Base-by-base conservation (phyloP, 1,140 invertebrate genomes). In the Euwallacea similis region DNA sequence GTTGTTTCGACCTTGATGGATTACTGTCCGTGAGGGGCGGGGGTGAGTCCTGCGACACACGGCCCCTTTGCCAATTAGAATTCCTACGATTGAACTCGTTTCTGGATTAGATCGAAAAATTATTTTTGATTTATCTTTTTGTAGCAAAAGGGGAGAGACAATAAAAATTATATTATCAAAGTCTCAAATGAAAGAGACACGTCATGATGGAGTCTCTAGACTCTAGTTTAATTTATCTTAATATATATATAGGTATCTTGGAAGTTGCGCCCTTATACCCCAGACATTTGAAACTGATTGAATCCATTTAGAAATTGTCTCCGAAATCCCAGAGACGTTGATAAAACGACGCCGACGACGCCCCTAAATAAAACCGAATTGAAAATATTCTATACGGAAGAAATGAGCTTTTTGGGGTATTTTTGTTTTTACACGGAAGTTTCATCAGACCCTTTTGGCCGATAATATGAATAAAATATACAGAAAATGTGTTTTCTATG, bases 21-120 rank as follows among this genome's bases (percentile, higher is more conserved):
- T 80, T 80, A 79, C 74, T 68, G 71, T 74, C 75, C 66, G 50
- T 15, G 42, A 50, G 46, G 46, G 53, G 71, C 63, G 66, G 62
- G 65, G 71, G 47, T 16, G 64, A 60, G 47, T 69, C 65, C 58
- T 58, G 70, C 44, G 56, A 79, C 77, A 80, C 77, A 79, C 76
- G 73, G 75, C 76, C 74, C 75, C 78, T 75, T 74, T 76, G 78
- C 79, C 78, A 80, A 80, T 80, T 80, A 80, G 78, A 80, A 80
- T 80, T 80, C 76, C 79, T 78, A 75, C 79, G 78, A 80, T 80
- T 79, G 78, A 79, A 80, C 79, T 76, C 13, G 66, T 62, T 75
- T 42, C 0, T 71, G 21, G 72, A 73, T 76, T 74, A 71, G 60
- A 73, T 77, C 72, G 67, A 64, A 56, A 68, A 69, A 21, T 60